Conservation (phyloP, 2,888 invertebrate species). For the Lithophane leautieri region DNA sequence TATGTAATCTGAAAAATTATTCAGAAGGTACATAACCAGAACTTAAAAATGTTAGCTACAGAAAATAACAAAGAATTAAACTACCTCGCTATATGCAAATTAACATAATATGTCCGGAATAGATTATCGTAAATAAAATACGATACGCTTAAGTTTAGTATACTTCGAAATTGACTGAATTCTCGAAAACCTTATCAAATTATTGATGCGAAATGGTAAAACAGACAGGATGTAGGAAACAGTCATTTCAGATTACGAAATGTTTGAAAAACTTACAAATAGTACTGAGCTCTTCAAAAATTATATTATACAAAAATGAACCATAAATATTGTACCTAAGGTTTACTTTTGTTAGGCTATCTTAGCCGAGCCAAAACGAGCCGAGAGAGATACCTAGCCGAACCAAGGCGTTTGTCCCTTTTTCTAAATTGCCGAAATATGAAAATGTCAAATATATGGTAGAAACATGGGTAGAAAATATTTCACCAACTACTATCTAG, state of each 20-base stretch:
- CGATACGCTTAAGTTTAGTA: neutral
- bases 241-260: conserved; percentile 19
- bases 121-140: conserved; percentile 23
- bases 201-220: conserved; percentile 13
- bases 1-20: neutral
- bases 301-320: no score
- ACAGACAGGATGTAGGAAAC: conserved; percentile 26
- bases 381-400: no score
- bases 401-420: no score
- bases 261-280: neutral
- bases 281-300: no score
- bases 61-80: conserved; percentile 17
- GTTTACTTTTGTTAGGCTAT: no score
- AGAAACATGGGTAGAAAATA: no score
- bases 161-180: conserved; percentile 2
- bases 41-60: neutral
- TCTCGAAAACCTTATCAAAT: conserved; percentile 38
- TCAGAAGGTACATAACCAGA: neutral
- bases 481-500: no score
- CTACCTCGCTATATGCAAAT: conserved; percentile 4
- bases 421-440: no score
- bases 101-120: neutral
- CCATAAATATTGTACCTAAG: no score
- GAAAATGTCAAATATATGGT: no score
- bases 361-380: no score